These are phyloP conservation scores for Melitaea cinxia DNA, from an alignment of 1,140 invertebrate genomes.

Conservation along the genomic window DNA sequence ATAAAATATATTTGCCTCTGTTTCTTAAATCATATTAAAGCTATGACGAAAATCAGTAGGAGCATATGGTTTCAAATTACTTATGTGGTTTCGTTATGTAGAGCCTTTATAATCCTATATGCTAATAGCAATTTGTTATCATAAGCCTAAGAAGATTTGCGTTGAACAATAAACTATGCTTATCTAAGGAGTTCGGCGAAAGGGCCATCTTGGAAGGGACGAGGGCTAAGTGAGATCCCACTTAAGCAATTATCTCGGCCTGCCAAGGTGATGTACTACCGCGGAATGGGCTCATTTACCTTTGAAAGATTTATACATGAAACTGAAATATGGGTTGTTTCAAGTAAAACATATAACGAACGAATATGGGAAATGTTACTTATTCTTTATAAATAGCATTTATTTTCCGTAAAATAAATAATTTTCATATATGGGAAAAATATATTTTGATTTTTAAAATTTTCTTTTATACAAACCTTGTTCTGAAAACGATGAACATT, in stretches of 20 bases:
- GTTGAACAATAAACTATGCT: constrained; percentile 37
- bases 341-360: background rate
- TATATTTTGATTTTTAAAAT: too few species aligned
- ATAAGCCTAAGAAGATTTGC: constrained; percentile 38
- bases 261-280: constrained; percentile 34
- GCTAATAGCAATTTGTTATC: constrained; percentile 38
- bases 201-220: constrained; percentile 31
- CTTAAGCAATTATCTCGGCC: constrained; percentile 40
- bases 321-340: background rate
- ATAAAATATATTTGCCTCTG: too few species aligned
- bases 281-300: constrained; percentile 23
- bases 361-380: too few species aligned
- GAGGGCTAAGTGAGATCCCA: constrained; percentile 39
- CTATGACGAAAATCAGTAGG: background rate
- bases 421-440: too few species aligned
- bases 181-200: constrained; percentile 37
- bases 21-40: too few species aligned
- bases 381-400: too few species aligned
- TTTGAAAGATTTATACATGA: constrained; percentile 5
- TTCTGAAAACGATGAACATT: too few species aligned
- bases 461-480: too few species aligned
- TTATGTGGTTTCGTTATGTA: constrained; percentile 2
- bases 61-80: background rate
- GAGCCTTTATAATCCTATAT: constrained; percentile 31
- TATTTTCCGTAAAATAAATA: too few species aligned